phyloP scores from a whole-genome alignment of 2,113 vertebrate genomes.

The Pogona vitticeps region DNA sequence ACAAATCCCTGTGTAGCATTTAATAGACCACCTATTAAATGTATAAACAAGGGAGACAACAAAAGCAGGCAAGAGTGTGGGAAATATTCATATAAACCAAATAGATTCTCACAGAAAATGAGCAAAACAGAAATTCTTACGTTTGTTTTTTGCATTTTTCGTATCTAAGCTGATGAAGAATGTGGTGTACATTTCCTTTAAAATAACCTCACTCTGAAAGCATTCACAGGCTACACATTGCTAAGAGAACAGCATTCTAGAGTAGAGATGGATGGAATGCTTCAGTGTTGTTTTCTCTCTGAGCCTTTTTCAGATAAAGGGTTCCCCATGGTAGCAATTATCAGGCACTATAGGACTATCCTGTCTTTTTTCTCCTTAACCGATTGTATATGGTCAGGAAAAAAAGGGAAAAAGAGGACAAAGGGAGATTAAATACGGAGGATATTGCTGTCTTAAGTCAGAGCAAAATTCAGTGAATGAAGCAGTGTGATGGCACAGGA shows the following conservation, averaged over 20 bases:
- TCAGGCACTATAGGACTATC: background rate
- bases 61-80: background rate
- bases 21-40: background rate
- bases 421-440: background rate
- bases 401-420: background rate
- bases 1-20: background rate
- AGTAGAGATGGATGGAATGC: background rate
- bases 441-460: background rate
- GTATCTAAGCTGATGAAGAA: background rate
- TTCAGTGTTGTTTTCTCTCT: background rate
- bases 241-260: background rate
- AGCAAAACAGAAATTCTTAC: background rate
- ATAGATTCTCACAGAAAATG: background rate
- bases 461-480: background rate
- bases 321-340: background rate
- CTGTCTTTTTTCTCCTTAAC: background rate
- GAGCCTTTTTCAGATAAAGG: background rate
- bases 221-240: background rate
- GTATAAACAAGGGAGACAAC: background rate
- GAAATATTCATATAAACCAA: background rate
- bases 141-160: background rate
- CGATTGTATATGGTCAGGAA: background rate
- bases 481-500: background rate
- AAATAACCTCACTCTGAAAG: background rate
- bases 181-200: background rate